A percentile compares a stretch with the other conserved stretches of the same genome.
Conservation (phyloP, 1,140 invertebrate genomes). For the Orussus abietinus region DNA sequence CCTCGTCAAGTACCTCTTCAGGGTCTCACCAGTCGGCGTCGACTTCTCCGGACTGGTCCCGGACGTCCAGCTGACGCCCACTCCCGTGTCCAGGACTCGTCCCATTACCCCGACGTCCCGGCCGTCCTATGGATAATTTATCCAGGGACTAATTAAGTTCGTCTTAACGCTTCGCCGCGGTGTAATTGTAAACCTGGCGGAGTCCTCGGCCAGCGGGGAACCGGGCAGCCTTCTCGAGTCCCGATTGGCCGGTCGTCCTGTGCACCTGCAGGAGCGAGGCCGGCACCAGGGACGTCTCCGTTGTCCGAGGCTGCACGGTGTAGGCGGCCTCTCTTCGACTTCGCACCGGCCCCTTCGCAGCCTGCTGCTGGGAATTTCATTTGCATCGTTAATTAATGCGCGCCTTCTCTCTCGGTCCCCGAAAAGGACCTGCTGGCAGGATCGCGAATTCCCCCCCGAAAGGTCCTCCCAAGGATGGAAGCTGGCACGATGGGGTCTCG, state of each 20-base stretch:
- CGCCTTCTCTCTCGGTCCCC: no score
- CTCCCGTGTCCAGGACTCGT: no score
- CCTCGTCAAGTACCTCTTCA: no score
- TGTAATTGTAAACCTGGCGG: conserved; percentile 21
- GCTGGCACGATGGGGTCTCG: no score
- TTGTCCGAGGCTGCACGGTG: conserved; percentile 26
- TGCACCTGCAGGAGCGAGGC: conserved; percentile 32
- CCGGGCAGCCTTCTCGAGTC: no score
- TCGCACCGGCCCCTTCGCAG: conserved; percentile 17
- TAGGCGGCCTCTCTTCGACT: conserved; percentile 29
- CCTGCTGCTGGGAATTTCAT: conserved; percentile 27
- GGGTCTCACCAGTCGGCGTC: no score
- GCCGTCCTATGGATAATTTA: conserved; percentile 39
- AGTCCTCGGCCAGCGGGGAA: conserved; percentile 16
- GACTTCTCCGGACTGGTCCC: no score
- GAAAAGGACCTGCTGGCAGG: no score
- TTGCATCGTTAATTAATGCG: conserved; percentile 42
- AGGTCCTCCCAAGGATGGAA: no score
- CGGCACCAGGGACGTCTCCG: no score
- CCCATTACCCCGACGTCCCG: conserved; percentile 16
- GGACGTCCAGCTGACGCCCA: no score
- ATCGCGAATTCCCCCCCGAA: no score
- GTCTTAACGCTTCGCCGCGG: conserved; percentile 25
- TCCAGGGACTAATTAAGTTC: conserved; percentile 34
- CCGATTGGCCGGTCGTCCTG: conserved; percentile 24